Conservation (phyloP, 2,797 vertebrate species). For the Urocyon cinereoargenteus region DNA sequence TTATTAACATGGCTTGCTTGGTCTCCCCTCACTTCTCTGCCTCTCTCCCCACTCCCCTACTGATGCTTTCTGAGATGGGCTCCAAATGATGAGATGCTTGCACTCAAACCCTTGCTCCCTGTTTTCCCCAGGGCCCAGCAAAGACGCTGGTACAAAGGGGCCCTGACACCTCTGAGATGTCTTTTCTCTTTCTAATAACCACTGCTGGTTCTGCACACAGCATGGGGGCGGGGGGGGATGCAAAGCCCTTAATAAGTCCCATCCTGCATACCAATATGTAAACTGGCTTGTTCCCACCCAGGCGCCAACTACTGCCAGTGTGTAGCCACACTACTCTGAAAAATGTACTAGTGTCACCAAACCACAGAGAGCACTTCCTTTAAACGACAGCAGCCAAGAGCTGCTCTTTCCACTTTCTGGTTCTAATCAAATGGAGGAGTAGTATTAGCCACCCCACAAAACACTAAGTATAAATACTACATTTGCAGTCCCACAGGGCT, state of each 20-base stretch:
- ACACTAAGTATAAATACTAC: no score
- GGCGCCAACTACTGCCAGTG: not conserved
- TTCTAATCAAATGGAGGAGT: not conserved
- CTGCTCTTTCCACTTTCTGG: not conserved
- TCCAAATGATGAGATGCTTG: not conserved
- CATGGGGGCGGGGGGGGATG: not conserved
- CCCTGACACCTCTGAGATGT: not conserved
- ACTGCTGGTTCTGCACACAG: not conserved
- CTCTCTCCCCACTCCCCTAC: no score
- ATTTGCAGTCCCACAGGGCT: not conserved
- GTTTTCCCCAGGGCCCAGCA: not conserved
- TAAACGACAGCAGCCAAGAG: not conserved
- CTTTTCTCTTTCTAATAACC: not conserved
- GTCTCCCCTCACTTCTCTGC: not conserved
- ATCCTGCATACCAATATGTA: not conserved
- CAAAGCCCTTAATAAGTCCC: not conserved
- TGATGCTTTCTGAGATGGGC: not conserved
- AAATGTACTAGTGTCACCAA: not conserved
- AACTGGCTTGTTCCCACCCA: not conserved
- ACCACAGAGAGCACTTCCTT: not conserved
- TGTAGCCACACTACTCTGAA: not conserved
- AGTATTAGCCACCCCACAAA: not conserved
- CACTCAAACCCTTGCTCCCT: not conserved
- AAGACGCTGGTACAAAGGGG: not conserved
- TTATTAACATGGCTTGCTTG: accelerated